Evolutionary conservation across 2,888 invertebrate genomes (phyloP), one percentile per base, ranked within the genome.

Genomic region (Xylocampa areola): DNA sequence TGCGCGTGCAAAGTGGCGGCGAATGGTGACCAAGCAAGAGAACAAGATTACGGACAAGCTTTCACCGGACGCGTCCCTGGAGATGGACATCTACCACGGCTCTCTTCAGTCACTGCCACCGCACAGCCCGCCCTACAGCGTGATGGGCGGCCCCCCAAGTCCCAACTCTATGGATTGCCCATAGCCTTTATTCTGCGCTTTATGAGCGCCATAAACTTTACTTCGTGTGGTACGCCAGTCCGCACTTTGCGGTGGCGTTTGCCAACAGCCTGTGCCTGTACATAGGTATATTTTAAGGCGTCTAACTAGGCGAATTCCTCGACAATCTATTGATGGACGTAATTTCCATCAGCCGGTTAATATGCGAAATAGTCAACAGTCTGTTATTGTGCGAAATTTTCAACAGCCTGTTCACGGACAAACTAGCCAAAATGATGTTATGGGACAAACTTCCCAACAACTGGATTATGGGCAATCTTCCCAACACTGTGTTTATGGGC

Each of bases 1-100:
- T 87, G 98, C 98, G 21, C 95, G 98, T 30, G 98, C 98, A 73
- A 98, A 98, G 94, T 98, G 97, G 96, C 96, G 98, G 80, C 96
- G 98, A 72, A 97, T 97, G 95, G 96, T 97, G 89, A 94, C 97
- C 77, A 97, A 97, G 84, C 97, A 97, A 82, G 97, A 97, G 84
- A 96, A 96, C 87, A 96, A 96, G 81, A 90, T 94, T 89, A 94
- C 95, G 69, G 96, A 96, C 81, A 96, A 96, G 81, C 96, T 96
- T 82, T 96, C 96, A 13, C 96, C 96, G 73, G 95, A 95, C 73
- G 94, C 94, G 0, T 95, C 95, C 47, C 86, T 96, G 78, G 95
- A 96, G 83, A 91, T 95, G 94, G 96, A 96, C 79, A 90, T 95
- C 85, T 95, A 95, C 84, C 93, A 94, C 71, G 95, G 95, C 30